Evolutionary conservation across 2,888 invertebrate species (phyloP).

Genomic region (Bhutanitis thaidina): DNA sequence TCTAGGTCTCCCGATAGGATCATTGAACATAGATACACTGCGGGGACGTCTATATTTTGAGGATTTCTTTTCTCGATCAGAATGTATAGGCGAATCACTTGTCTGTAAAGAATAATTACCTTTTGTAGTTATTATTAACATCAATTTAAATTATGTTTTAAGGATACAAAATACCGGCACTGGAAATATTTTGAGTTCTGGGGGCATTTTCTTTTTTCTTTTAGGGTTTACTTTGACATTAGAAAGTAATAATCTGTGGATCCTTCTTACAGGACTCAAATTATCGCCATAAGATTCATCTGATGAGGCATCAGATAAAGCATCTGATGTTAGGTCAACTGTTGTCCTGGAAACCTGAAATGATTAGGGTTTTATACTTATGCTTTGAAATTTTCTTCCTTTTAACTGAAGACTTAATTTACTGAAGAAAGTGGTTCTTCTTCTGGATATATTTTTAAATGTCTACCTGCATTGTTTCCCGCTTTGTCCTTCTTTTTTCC

Average conservation of each 20-base stretch:
- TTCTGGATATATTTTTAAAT: too few species aligned
- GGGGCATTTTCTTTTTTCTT: constrained; percentile 76
- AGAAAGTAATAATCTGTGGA: constrained; percentile 63
- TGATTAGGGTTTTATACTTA: too few species aligned
- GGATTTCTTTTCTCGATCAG: constrained; percentile 61
- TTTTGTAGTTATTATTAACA: neutral
- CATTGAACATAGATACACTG: constrained; percentile 71
- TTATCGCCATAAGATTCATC: constrained; percentile 77
- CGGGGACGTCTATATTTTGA: constrained; percentile 59
- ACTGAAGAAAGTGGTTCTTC: too few species aligned
- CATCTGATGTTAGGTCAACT: constrained; percentile 83
- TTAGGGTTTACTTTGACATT: constrained; percentile 58
- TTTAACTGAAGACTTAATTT: too few species aligned
- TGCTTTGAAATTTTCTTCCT: too few species aligned
- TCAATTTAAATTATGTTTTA: neutral
- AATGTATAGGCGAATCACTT: constrained; percentile 71
- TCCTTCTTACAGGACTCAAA: constrained; percentile 65
- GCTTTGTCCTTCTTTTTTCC: constrained; percentile 66
- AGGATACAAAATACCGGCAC: constrained; percentile 48
- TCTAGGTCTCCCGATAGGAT: constrained; percentile 58
- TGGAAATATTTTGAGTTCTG: constrained; percentile 71
- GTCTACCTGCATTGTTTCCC: constrained; percentile 80
- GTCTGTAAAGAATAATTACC: constrained; percentile 45
- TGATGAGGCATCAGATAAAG: constrained; percentile 82
- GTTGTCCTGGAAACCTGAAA: constrained; percentile 79